A percentile compares a stretch with the other conserved stretches of the same genome.
Evolutionary conservation across 2,888 invertebrate genomes (phyloP).

Genomic region (Megaustenia siamemsis): DNA sequence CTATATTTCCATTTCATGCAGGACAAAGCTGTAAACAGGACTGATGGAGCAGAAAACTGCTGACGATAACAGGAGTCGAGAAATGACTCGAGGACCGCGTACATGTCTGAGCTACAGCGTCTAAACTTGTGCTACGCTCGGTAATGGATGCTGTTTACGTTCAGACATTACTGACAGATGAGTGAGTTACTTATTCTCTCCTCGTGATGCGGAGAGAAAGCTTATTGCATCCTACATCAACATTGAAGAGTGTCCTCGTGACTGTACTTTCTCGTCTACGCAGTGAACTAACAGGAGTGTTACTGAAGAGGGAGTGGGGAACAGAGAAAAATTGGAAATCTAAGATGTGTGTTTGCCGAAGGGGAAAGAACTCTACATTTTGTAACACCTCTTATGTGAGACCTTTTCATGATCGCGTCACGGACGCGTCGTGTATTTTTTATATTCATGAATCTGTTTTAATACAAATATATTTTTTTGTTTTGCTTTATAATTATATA

Average conservation of each 20-base stretch:
- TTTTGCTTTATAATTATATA: too few species aligned
- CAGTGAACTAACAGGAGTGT: too few species aligned
- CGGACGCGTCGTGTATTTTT: too few species aligned
- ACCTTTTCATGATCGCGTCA: too few species aligned
- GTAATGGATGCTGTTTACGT: neutral
- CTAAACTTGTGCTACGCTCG: conserved; percentile 17
- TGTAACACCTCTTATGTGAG: conserved; percentile 7
- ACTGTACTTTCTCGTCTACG: too few species aligned
- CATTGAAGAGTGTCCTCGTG: neutral
- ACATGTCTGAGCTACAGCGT: neutral
- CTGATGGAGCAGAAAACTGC: neutral
- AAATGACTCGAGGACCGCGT: neutral
- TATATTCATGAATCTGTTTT: too few species aligned
- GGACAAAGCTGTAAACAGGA: too few species aligned
- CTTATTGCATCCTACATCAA: conserved; percentile 34
- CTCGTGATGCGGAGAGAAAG: conserved; percentile 35
- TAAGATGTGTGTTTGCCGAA: conserved; percentile 14
- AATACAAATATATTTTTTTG: too few species aligned
- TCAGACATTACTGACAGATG: conserved; percentile 11
- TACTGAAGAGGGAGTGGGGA: too few species aligned
- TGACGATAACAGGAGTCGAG: neutral
- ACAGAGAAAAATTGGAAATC: too few species aligned
- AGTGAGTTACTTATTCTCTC: conserved; percentile 38
- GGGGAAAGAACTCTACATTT: conserved; percentile 29
- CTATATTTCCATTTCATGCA: too few species aligned